Conservation (phyloP, 2,113 vertebrate genomes). For the Eira barbara region DNA sequence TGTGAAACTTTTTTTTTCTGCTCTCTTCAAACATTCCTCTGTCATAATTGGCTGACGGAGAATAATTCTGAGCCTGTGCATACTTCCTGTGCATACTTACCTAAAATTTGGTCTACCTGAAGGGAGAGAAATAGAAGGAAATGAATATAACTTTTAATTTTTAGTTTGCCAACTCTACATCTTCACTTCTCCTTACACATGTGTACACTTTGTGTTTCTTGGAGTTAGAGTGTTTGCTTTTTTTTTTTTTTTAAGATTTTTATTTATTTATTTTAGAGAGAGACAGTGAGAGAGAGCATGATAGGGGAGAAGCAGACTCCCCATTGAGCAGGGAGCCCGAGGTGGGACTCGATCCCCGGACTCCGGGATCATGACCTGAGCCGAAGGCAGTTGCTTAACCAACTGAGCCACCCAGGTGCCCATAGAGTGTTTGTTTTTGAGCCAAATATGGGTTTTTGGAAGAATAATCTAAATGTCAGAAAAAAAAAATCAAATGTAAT, state of each 20-base stretch:
- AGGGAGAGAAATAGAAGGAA: neutral
- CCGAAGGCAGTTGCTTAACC: too few relatives aligned
- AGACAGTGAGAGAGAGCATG: too few relatives aligned
- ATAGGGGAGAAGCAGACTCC: too few relatives aligned
- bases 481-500: neutral
- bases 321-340: too few relatives aligned
- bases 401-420: too few relatives aligned
- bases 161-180: neutral
- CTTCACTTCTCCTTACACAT: neutral
- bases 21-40: neutral
- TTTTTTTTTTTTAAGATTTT: too few relatives aligned
- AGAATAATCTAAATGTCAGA: neutral
- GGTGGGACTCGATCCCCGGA: too few relatives aligned
- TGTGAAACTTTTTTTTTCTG: neutral
- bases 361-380: too few relatives aligned
- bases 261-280: too few relatives aligned
- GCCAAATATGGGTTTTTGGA: neutral
- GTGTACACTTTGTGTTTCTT: neutral
- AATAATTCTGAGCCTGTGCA: neutral
- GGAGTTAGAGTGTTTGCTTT: neutral
- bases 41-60: neutral
- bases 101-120: neutral
- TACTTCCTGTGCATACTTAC: neutral
- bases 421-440: neutral
- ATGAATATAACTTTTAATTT: neutral